Conservation (phyloP, 2,113 vertebrate genomes). For the Echinops telfairi region DNA sequence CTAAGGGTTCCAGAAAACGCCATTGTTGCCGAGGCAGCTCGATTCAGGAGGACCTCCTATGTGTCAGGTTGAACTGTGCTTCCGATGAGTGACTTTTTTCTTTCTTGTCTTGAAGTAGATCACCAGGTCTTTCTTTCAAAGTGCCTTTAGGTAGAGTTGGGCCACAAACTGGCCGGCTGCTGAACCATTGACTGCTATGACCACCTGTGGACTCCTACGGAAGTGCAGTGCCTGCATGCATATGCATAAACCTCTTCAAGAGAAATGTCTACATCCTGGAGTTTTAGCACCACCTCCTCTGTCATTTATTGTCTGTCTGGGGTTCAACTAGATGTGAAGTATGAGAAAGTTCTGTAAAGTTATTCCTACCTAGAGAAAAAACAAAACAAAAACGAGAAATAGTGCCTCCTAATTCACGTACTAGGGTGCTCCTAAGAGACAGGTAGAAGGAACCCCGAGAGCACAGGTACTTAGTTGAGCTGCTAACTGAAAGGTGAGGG, state of each 20-base stretch:
- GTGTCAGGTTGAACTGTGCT: neutral
- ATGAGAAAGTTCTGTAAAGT: slow-evolving; percentile 1
- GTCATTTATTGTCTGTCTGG: neutral
- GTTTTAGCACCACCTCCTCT: neutral
- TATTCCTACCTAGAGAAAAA: neutral
- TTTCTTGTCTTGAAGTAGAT: neutral
- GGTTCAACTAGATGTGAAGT: neutral
- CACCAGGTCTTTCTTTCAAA: neutral
- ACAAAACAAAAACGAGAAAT: too few species aligned
- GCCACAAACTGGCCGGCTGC: too few species aligned
- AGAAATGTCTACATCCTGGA: neutral
- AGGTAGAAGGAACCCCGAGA: neutral
- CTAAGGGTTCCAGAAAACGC: neutral
- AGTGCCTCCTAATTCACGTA: neutral
- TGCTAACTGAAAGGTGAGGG: neutral
- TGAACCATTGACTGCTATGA: neutral
- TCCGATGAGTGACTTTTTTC: neutral
- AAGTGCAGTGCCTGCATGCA: neutral
- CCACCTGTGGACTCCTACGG: neutral
- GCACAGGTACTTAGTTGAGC: neutral
- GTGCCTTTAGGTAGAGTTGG: neutral
- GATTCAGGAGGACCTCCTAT: neutral
- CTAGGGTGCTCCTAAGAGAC: slow-evolving; percentile 1
- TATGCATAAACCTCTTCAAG: neutral
- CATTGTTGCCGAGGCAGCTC: too few species aligned